A percentile compares a stretch with the other conserved stretches of the same genome.
phyloP scores from a whole-genome alignment of 1,140 invertebrate species.

The Hypothenemus hampei region DNA sequence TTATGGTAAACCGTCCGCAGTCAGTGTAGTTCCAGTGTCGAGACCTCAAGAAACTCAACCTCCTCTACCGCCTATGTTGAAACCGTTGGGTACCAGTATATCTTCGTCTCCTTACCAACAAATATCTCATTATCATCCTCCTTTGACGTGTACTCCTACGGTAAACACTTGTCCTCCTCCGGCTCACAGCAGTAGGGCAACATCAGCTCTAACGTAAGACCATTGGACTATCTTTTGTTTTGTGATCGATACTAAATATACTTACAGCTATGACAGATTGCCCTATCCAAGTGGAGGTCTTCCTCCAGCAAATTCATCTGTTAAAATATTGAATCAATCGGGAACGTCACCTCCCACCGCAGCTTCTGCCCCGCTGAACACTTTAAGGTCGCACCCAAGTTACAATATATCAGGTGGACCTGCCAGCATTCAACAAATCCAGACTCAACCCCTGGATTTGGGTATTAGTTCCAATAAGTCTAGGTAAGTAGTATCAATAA shows the following conservation, averaged over 20 bases:
- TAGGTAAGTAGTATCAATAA: conserved; percentile 28
- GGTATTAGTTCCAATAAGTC: conserved; percentile 54
- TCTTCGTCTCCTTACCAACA: conserved; percentile 62
- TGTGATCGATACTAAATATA: not conserved
- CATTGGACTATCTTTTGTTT: too few relatives aligned
- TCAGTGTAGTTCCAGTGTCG: conserved; percentile 56
- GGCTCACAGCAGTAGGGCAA: conserved; percentile 50
- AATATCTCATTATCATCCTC: conserved; percentile 52
- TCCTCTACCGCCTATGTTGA: conserved; percentile 39
- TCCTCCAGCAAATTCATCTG: conserved; percentile 46
- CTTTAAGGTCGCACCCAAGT: conserved; percentile 48
- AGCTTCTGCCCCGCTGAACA: conserved; percentile 49
- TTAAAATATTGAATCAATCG: conserved; percentile 41
- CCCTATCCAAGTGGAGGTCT: conserved; percentile 15
- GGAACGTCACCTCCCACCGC: conserved; percentile 50
- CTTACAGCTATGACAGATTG: conserved; percentile 33
- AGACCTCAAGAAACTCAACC: conserved; percentile 38
- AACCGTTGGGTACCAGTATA: conserved; percentile 52
- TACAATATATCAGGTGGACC: conserved; percentile 28
- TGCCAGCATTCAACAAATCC: conserved; percentile 42
- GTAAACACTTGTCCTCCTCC: conserved; percentile 50
- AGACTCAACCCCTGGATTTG: conserved; percentile 70
- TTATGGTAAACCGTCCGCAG: conserved; percentile 65
- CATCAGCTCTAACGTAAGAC: too few relatives aligned
- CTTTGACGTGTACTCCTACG: conserved; percentile 47